Conservation (phyloP, 2,113 vertebrate genomes). For the Castor canadensis region DNA sequence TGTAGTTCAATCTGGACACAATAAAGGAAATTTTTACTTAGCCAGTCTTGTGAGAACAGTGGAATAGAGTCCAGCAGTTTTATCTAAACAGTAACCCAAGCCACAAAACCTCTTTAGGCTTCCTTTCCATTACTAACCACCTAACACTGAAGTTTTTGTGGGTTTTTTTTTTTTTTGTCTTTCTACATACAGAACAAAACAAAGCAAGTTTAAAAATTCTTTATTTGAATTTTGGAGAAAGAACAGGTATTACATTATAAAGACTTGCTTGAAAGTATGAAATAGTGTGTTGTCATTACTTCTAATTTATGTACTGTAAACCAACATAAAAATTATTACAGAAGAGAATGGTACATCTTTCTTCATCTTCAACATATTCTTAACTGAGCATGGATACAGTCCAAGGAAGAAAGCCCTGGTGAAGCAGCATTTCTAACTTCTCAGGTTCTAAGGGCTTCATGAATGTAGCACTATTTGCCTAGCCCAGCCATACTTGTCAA, state of each 20-base stretch:
- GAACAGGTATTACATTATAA: constrained; percentile 25
- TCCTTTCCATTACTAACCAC: neutral
- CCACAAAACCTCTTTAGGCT: neutral
- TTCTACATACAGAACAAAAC: neutral
- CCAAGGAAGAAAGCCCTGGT: neutral
- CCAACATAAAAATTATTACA: neutral
- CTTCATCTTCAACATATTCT: neutral
- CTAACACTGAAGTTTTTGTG: neutral
- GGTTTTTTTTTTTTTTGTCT: neutral
- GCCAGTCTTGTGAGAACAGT: neutral
- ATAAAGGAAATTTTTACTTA: constrained; percentile 32
- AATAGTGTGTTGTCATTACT: neutral
- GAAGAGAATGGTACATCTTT: neutral
- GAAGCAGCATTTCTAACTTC: neutral
- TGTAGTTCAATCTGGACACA: neutral
- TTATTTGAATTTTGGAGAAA: constrained; percentile 71
- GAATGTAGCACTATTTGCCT: neutral
- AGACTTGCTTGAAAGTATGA: neutral
- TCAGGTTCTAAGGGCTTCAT: fast-evolving
- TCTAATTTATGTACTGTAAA: neutral
- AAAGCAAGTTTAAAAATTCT: constrained; percentile 61
- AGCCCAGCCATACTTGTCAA: neutral
- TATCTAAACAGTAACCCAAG: neutral
- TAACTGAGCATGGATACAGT: neutral
- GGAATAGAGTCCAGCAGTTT: neutral